Evolutionary conservation across 1,140 invertebrate species (phyloP), one percentile per base, ranked within the genome.

Genomic region (Hydropsyche tenuis): DNA sequence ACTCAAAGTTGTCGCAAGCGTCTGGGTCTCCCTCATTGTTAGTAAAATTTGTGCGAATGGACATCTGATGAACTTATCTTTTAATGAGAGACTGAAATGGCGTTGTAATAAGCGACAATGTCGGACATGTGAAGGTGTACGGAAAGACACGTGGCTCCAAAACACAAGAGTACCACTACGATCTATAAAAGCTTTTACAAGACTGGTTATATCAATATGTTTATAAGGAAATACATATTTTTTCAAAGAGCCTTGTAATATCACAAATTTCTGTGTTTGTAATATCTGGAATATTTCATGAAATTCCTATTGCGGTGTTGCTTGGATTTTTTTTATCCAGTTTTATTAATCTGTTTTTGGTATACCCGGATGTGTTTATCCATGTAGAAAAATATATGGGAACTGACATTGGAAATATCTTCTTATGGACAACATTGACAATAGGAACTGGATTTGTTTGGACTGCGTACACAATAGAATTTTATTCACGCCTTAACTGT

Each of bases 121-220:
- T n/a, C n/a, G n/a, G n/a, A n/a, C n/a, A n/a, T n/a, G n/a, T n/a
- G n/a, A n/a, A n/a, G n/a, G n/a, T n/a, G n/a, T n/a, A n/a, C n/a
- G n/a, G n/a, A n/a, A n/a, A n/a, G n/a, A n/a, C n/a, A n/a, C n/a
- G n/a, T n/a, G n/a, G n/a, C n/a, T n/a, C n/a, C n/a, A n/a, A n/a
- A n/a, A n/a, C n/a, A n/a, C n/a, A n/a, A n/a, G n/a, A n/a, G n/a
- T n/a, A n/a, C n/a, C n/a, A n/a, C n/a, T n/a, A n/a, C n/a, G n/a
- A n/a, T n/a, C n/a, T 97, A 92, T 81, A 88, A 88, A 0, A 86
- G 85, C 4, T 99, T 92, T 80, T 98, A 96, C 80, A 88, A 95
- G 94, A 97, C 74, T 99, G 96, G 96, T 84, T 99, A 0, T 95
- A 96, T 77, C 90, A 90, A 0, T 97, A 98, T 82, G 87, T 99